Evolutionary conservation across 2,888 invertebrate genomes (phyloP).

Genomic region (Cantharis rustica): DNA sequence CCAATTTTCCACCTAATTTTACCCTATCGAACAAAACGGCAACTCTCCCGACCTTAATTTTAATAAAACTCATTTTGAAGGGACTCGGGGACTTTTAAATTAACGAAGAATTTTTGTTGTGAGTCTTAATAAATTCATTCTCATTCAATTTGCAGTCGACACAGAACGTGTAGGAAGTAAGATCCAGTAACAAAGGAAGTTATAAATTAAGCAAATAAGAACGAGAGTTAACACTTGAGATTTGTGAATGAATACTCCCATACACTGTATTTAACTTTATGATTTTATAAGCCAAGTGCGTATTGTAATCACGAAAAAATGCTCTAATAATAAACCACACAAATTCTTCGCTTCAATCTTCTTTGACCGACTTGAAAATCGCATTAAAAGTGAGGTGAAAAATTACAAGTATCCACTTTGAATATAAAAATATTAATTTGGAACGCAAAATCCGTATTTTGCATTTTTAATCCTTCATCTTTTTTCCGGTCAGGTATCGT

Average conservation of each 20-base stretch:
- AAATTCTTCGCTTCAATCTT: background rate
- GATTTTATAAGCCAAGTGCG: slow-evolving; percentile 23
- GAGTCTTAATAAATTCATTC: slow-evolving; percentile 16
- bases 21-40: background rate
- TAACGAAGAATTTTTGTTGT: slow-evolving; percentile 12
- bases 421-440: background rate
- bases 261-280: slow-evolving; percentile 25
- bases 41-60: background rate
- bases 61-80: background rate
- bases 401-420: background rate
- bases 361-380: background rate
- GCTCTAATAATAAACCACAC: background rate
- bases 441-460: background rate
- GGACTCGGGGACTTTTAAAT: background rate
- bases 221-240: slow-evolving; percentile 30
- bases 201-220: slow-evolving; percentile 28
- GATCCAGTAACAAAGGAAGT: slow-evolving; percentile 28
- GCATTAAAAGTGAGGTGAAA: background rate
- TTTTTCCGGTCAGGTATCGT: background rate
- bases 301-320: slow-evolving; percentile 13
- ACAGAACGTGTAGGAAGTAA: slow-evolving; percentile 24
- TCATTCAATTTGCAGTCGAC: slow-evolving; percentile 22
- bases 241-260: slow-evolving; percentile 29
- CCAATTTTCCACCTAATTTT: background rate
- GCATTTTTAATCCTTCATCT: background rate